Base-by-base conservation (phyloP, 53 echinoderm and acorn worm genomes). In the Temnopleurus reevesii region DNA sequence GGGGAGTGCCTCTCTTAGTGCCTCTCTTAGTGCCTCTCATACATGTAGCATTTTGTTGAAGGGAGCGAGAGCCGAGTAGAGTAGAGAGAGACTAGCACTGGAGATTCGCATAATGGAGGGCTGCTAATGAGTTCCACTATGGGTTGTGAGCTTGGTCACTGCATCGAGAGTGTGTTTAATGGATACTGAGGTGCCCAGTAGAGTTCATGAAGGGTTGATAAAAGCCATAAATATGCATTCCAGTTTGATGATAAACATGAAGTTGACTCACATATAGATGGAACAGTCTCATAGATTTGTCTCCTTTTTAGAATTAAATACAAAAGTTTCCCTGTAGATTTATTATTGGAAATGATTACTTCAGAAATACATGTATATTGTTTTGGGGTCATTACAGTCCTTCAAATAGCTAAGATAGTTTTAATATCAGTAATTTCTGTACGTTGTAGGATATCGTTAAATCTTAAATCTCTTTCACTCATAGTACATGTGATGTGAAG, bases 71-170 rank as follows among this genome's bases (percentile, higher is more conserved):
- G 31, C n/a, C n/a, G n/a, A n/a, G n/a, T n/a, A n/a, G n/a, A n/a
- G n/a, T n/a, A n/a, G n/a, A 61, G 61, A 61, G 61, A 61, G 71
- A n/a, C 36, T 19, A 71, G 71, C n/a, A 71, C 56, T 3, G 41
- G 41, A 71, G 21, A 71, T 71, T 17, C 71, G 79, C 79, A 79
- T 79, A 79, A 79, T 79, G 79, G 79, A 79, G 79, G 45, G 79
- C 41, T 15, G 49, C 79, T 79, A 79, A 79, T 79, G 79, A 79
- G 79, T 79, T 79, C 46, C 46, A 29, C 79, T 79, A 71, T 71
- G 71, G 41, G 41, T 23, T 71, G 43, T 41, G 10, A 41, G 71
- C 41, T 23, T 71, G 41, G 71, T 66, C 71, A n/a, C 38, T 33
- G 3, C 15, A n/a, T n/a, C 63, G 30, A 9, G 30, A 33, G 5